These are phyloP conservation scores for Sminthurinus signatus DNA, from an alignment of 1,140 invertebrate genomes.

Conservation along the genomic window DNA sequence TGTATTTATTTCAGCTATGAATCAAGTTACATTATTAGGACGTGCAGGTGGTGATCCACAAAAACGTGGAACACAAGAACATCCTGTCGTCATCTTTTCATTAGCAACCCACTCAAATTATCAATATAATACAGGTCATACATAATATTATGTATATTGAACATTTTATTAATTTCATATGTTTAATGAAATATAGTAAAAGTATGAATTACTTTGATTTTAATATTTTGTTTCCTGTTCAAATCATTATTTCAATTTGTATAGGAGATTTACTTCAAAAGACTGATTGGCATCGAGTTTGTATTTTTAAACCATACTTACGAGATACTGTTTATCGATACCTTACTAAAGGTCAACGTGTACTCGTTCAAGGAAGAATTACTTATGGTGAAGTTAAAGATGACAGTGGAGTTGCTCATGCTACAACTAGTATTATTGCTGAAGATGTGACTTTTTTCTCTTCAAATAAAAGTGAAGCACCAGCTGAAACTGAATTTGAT, in stretches of 20 bases:
- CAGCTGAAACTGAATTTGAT: too few species aligned
- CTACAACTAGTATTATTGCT: constrained; percentile 71
- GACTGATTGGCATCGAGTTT: constrained; percentile 85
- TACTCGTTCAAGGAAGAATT: constrained; percentile 72
- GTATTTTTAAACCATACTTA: constrained; percentile 76
- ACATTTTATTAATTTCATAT: too few species aligned
- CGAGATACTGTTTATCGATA: constrained; percentile 69
- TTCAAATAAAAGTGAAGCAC: background rate
- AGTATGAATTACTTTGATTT: too few species aligned
- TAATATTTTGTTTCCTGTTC: too few species aligned
- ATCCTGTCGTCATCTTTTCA: constrained; percentile 83
- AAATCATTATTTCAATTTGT: background rate
- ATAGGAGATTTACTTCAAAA: constrained; percentile 69
- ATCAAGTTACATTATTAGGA: constrained; percentile 77
- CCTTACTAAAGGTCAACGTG: constrained; percentile 77
- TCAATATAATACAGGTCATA: constrained; percentile 54
- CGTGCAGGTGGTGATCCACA: constrained; percentile 80
- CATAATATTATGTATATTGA: constrained; percentile 5
- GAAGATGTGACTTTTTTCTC: constrained; percentile 79
- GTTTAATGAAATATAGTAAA: too few species aligned
- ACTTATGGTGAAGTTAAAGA: constrained; percentile 79
- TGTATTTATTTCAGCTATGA: constrained; percentile 57
- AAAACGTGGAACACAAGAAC: constrained; percentile 67
- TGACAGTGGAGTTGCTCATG: constrained; percentile 61
- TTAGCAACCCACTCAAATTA: constrained; percentile 83